These are phyloP conservation scores for Rhingia campestris DNA, from an alignment of 2,888 invertebrate species.

Conservation along the genomic window DNA sequence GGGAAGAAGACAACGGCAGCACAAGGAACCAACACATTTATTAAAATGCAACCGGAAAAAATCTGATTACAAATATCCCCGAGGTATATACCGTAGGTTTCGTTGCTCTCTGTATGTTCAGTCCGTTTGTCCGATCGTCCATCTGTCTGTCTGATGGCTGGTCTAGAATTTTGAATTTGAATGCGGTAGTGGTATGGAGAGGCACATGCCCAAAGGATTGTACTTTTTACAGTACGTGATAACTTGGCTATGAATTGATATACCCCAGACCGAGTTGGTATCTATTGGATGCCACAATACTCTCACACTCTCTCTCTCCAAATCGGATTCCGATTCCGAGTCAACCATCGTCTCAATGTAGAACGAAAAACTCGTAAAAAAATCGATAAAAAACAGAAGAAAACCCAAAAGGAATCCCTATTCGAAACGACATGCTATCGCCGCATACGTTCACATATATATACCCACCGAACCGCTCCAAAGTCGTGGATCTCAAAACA, in stretches of 20 bases:
- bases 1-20: conserved; percentile 19
- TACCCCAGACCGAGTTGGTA: conserved; percentile 24
- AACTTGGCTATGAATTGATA: conserved; percentile 55
- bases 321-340: conserved; percentile 53
- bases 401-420: conserved; percentile 12
- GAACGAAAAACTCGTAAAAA: conserved; percentile 59
- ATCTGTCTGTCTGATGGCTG: conserved; percentile 45
- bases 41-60: conserved; percentile 73
- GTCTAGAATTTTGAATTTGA: conserved; percentile 69
- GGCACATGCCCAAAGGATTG: conserved; percentile 36
- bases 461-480: conserved; percentile 27
- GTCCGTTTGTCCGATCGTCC: conserved; percentile 26
- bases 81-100: conserved; percentile 22
- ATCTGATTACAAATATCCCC: conserved; percentile 71
- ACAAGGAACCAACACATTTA: conserved; percentile 51
- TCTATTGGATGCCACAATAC: conserved; percentile 33
- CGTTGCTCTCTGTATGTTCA: not conserved
- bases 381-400: conserved; percentile 15
- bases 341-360: conserved; percentile 45
- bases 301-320: conserved; percentile 28
- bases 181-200: conserved; percentile 29
- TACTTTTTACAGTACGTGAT: conserved; percentile 46
- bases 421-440: conserved; percentile 15
- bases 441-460: not conserved
- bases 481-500: conserved; percentile 68